Evolutionary conservation across 2,888 invertebrate genomes (phyloP), one percentile per base, ranked within the genome.

Genomic region (Clusia tigrina): DNA sequence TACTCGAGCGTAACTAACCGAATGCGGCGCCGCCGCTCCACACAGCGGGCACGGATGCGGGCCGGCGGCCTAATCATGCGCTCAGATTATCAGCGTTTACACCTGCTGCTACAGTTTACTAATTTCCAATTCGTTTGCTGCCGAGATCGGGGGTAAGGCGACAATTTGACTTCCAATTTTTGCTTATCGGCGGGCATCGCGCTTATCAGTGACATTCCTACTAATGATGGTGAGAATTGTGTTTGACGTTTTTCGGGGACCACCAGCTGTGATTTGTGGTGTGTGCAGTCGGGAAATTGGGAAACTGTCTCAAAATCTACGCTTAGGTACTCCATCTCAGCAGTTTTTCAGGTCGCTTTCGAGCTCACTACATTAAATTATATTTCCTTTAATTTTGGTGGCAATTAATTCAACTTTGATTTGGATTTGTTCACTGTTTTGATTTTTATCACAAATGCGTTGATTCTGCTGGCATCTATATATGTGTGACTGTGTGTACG

Each of bases 211-310:
- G 62, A 62, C 62, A 53, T 62, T 56, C 53, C 53, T 42, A 55
- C 62, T 62, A 62, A 62, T 62, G 62, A 62, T 48, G 57, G 62
- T 62, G 62, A 62, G 62, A 57, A 18, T 37, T 57, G 55, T 59
- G 24, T n/a, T n/a, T n/a, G n/a, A n/a, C n/a, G n/a, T 24, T 26
- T n/a, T 20, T 52, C 22, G 26, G 6, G 25, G 55, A 42, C 61
- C 56, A 37, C 61, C 56, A 55, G 55, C 61, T 61, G 61, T 23
- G 61, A 18, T 56, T 55, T 37, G 23, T 61, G n/a, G n/a, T n/a
- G n/a, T n/a, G n/a, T n/a, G n/a, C n/a, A n/a, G n/a, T n/a, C n/a
- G n/a, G n/a, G n/a, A n/a, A n/a, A n/a, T n/a, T n/a, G n/a, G n/a
- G n/a, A n/a, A n/a, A n/a, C n/a, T n/a, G n/a, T n/a, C n/a, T n/a